A percentile compares a stretch with the other conserved stretches of the same genome.
Evolutionary conservation across 92 coral and sea anemone genomes (phyloP).

Genomic region (Siderastrea radians): DNA sequence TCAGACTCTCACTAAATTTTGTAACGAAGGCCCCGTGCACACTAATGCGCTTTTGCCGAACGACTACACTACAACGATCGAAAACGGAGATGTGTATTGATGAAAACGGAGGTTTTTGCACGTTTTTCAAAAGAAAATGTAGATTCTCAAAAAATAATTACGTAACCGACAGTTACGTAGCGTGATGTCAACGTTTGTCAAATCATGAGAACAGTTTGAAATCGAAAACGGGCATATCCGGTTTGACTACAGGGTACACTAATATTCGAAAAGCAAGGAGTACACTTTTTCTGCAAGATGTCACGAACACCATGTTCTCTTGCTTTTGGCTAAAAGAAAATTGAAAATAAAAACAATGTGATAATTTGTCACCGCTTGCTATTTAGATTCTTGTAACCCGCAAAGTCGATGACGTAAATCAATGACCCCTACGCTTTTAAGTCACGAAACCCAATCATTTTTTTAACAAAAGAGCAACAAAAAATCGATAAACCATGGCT

Average conservation of each 20-base stretch:
- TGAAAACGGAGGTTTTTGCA: no score
- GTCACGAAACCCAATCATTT: background rate
- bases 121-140: no score
- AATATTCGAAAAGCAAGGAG: background rate
- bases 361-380: slow-evolving; percentile 4
- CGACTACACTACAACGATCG: no score
- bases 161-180: background rate
- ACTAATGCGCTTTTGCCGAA: no score
- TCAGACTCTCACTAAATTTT: no score
- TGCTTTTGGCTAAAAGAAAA: background rate
- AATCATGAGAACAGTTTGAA: background rate
- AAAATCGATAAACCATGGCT: background rate
- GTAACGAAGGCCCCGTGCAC: no score
- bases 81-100: no score
- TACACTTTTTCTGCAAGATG: background rate
- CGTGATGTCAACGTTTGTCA: background rate
- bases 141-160: no score
- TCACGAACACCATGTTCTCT: no score
- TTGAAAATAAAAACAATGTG: background rate
- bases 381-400: slow-evolving; percentile 9
- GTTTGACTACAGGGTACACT: background rate
- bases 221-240: background rate
- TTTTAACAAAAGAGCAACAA: background rate
- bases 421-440: background rate
- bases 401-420: slow-evolving; percentile 34